These are phyloP conservation scores for Anabas testudineus DNA, from an alignment of 2,797 vertebrate species.

Conservation along the genomic window DNA sequence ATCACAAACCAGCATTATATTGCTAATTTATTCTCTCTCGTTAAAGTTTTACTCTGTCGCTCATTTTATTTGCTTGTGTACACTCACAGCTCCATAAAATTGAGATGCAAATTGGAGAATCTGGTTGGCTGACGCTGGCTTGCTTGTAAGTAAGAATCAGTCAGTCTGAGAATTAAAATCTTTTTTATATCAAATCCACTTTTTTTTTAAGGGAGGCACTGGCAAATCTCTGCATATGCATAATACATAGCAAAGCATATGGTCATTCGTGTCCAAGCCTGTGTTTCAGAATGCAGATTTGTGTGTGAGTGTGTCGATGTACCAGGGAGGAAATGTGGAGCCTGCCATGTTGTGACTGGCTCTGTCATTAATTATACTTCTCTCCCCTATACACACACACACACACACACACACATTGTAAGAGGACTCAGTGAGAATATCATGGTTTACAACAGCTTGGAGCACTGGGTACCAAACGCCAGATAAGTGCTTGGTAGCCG, in stretches of 20 bases:
- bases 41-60: conserved; percentile 60
- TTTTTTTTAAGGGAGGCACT: conserved; percentile 23
- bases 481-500: conserved; percentile 45
- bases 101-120: conserved; percentile 48
- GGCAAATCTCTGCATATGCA: conserved; percentile 49
- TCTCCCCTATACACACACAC: conserved; percentile 15
- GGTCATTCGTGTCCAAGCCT: conserved; percentile 27
- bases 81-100: conserved; percentile 46
- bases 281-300: conserved; percentile 8
- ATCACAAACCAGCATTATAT: conserved; percentile 51
- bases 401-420: conserved; percentile 25
- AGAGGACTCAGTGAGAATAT: conserved; percentile 47
- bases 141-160: conserved; percentile 2
- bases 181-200: conserved; percentile 22
- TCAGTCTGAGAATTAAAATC: conserved; percentile 8
- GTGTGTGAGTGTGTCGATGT: conserved; percentile 18
- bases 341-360: conserved; percentile 51
- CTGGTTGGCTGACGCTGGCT: conserved; percentile 35
- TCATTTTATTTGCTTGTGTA: conserved; percentile 48
- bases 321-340: conserved; percentile 48
- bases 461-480: conserved; percentile 43
- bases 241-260: conserved; percentile 54
- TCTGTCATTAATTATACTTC: conserved; percentile 67
- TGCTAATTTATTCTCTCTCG: conserved; percentile 62
- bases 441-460: conserved; percentile 65